phyloP scores from a whole-genome alignment of 1,140 invertebrate species.

The Bombus turneri region DNA sequence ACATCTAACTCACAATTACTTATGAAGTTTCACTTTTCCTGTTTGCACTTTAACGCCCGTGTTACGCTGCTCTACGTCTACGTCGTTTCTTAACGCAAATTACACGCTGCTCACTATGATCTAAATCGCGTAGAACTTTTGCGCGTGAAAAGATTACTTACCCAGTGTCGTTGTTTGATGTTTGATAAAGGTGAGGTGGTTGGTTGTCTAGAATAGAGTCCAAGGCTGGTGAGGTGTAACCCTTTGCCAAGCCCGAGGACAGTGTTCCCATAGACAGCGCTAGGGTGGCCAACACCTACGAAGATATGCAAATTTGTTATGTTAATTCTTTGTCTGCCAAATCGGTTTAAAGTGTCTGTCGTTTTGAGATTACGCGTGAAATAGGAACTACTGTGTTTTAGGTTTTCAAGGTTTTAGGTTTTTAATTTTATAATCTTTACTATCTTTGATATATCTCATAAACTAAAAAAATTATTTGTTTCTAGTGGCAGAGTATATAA shows the following conservation, averaged over 20 bases:
- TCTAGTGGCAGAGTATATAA: too few relatives aligned
- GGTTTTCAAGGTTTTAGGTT: too few relatives aligned
- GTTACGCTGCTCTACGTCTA: background rate
- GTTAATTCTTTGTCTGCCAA: too few relatives aligned
- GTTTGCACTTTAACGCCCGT: too few relatives aligned
- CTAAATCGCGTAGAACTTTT: background rate
- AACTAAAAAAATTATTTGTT: too few relatives aligned
- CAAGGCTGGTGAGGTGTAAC: conserved; percentile 92
- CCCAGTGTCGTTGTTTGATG: conserved; percentile 79
- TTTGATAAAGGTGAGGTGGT: conserved; percentile 75
- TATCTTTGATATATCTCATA: too few relatives aligned
- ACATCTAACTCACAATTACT: conserved; percentile 27
- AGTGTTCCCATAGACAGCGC: conserved; percentile 91
- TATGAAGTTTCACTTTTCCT: conserved; percentile 6
- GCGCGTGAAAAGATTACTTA: conserved; percentile 52
- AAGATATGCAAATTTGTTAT: background rate
- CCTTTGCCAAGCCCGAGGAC: conserved; percentile 91
- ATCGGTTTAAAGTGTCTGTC: too few relatives aligned
- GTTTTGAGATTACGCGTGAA: too few relatives aligned
- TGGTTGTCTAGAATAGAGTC: conserved; percentile 89
- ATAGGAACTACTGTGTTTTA: too few relatives aligned
- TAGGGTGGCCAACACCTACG: conserved; percentile 89
- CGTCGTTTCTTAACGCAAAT: too few relatives aligned
- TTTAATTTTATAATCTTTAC: too few relatives aligned
- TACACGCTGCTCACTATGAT: background rate